Evolutionary conservation across 2,888 invertebrate genomes (phyloP), one percentile per base, ranked within the genome.

Genomic region (Horisme vitalbata): DNA sequence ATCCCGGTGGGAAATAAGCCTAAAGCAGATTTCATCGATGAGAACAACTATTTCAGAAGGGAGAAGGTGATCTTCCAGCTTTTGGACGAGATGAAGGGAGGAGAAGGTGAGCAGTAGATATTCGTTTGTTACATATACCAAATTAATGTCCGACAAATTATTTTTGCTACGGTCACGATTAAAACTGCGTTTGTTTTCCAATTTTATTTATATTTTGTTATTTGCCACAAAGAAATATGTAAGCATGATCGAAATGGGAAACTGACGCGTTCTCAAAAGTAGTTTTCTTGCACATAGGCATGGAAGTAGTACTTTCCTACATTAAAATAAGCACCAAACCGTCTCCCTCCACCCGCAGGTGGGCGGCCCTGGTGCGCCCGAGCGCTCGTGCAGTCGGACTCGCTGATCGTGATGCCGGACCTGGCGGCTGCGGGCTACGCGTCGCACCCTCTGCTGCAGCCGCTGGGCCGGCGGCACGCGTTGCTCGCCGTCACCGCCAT

Each of bases 331-430:
- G n/a, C n/a, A n/a, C n/a, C n/a, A n/a, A n/a, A n/a, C n/a, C n/a
- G n/a, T n/a, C n/a, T n/a, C n/a, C n/a, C 18, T 23, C n/a, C 3
- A 1, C 23, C 11, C 4, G 4, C 11, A 26, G 85, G 67, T 46
- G 46, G 65, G 0, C 55, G 68, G 5, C 70, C 79, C 0, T 88
- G 81, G 79, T 71, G 74, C 27, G 61, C 72, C 0, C 73, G 64
- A 33, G 74, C 78, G 0, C 75, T 72, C 45, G 39, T 84, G 1
- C 73, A 65, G 59, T 78, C 69, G 3, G 80, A 83, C 14, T 60
- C 58, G 0, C 45, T 81, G 0, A 44, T 87, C 3, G 85, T 85
- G 27, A 78, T 86, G 79, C 85, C 81, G 0, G 87, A 87, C 55
- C 44, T 87, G 9, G 48, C 68, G 0, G 34, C 51, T 1, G 59